Base-by-base conservation (phyloP, 2,888 invertebrate species). In the Archaeoteleia sp. region DNA sequence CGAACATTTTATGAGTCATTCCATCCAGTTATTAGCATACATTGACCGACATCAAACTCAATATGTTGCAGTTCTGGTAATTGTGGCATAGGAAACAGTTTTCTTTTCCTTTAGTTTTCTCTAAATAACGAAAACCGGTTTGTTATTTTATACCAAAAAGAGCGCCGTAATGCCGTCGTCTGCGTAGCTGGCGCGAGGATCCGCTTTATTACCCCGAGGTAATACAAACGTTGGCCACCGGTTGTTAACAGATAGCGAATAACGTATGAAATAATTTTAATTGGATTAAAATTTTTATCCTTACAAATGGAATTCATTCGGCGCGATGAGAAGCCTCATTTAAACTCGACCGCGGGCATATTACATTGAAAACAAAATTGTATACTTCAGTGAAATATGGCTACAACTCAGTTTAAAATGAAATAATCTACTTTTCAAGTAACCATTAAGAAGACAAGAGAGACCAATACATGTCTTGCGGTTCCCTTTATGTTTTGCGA, bases 231-330 rank as follows among this genome's bases (percentile, higher is more conserved):
- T 58, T 46, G 57, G 23, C 53, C 53, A 53, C 57, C 32, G 46
- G 42, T 46, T 53, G 46, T 65, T 53, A 65, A 57, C 57, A 46
- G 65, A 58, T 65, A 57, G 37, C 25, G 39, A 51, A 57, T 39
- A 46, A 65, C 32, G 45, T 57, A 46, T 51, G 40, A 53, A 55
- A 45, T 63, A 45, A 63, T 63, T 55, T 57, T 57, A 65, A 65
- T 65, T 65, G 65, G 58, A 46, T 58, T 57, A 53, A 45, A 37
- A 51, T 63, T 62, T 62, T 62, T 55, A 54, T 55, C 15, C 32
- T n/a, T 32, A 12, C 45, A 51, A 53, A 43, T 42, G 43, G 42
- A 49, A 61, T 34, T 46, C 46, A 46, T 40, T 34, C 34, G 13
- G 27, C 27, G 29, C 23, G 27, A 13, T 27, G 34, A 34, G 35